phyloP scores from a whole-genome alignment of 2,888 invertebrate species.

The Coleophora flavipennella region DNA sequence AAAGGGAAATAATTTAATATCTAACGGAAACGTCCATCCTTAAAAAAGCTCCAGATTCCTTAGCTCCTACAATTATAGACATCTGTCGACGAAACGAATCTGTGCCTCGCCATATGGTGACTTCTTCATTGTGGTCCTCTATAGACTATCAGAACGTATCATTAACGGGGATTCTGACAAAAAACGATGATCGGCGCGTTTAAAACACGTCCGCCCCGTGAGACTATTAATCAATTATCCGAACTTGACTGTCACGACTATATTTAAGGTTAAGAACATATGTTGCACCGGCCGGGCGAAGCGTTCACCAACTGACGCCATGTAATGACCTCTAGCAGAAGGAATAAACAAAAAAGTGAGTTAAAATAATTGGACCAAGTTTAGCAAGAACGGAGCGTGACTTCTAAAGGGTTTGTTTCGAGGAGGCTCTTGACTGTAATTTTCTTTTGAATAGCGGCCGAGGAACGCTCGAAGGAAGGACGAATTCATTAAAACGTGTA shows the following conservation, averaged over 20 bases:
- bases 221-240: slow-evolving; percentile 65
- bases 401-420: slow-evolving; percentile 63
- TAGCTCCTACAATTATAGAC: slow-evolving; percentile 15
- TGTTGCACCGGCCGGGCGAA: slow-evolving; percentile 41
- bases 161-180: slow-evolving; percentile 57
- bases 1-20: no score
- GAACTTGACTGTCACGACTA: slow-evolving; percentile 57
- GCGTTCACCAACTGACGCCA: slow-evolving; percentile 65
- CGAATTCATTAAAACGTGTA: slow-evolving; percentile 63
- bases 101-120: slow-evolving; percentile 55
- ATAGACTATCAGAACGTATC: slow-evolving; percentile 64
- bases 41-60: slow-evolving; percentile 10
- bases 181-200: slow-evolving; percentile 55
- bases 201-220: slow-evolving; percentile 60
- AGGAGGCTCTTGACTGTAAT: slow-evolving; percentile 59
- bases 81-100: slow-evolving; percentile 50
- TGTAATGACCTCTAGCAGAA: slow-evolving; percentile 53
- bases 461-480: slow-evolving; percentile 50
- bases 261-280: slow-evolving; percentile 59
- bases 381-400: slow-evolving; percentile 61
- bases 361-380: slow-evolving; percentile 60
- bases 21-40: no score
- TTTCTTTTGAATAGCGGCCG: slow-evolving; percentile 61
- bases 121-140: slow-evolving; percentile 36
- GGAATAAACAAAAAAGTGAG: slow-evolving; percentile 51